Evolutionary conservation across 2,797 vertebrate genomes (phyloP).

Genomic region (Coregonus suidteri): DNA sequence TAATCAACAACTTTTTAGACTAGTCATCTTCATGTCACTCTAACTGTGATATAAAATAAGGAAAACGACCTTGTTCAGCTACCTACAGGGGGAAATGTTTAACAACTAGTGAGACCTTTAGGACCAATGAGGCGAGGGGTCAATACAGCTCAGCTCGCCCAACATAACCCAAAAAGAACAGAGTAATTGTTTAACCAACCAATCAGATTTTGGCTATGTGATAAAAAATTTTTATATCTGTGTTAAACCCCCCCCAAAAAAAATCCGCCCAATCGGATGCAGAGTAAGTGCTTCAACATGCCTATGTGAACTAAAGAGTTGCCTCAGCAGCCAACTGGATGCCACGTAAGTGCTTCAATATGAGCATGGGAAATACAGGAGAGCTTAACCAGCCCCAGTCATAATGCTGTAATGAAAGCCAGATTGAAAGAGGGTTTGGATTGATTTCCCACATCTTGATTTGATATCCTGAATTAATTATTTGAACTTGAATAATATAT

Average conservation of each 20-base stretch:
- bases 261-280: slow-evolving; percentile 77
- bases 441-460: slow-evolving; percentile 86
- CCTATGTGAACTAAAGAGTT: slow-evolving; percentile 54
- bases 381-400: slow-evolving; percentile 71
- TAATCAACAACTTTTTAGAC: neutral
- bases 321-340: slow-evolving; percentile 65
- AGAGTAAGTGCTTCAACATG: slow-evolving; percentile 73
- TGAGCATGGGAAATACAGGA: slow-evolving; percentile 69
- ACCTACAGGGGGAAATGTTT: neutral
- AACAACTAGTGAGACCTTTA: neutral
- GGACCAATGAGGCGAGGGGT: neutral
- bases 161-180: slow-evolving; percentile 33
- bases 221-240: slow-evolving; percentile 67
- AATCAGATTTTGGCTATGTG: slow-evolving; percentile 68
- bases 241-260: slow-evolving; percentile 57
- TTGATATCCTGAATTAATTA: slow-evolving; percentile 88
- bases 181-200: slow-evolving; percentile 55
- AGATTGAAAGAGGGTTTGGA: slow-evolving; percentile 75
- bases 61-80: neutral
- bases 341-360: slow-evolving; percentile 75
- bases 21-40: neutral
- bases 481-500: slow-evolving; percentile 85
- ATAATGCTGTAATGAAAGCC: slow-evolving; percentile 73
- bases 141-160: neutral
- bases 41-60: neutral